Evolutionary conservation across 2,797 vertebrate species (phyloP), one percentile per base, ranked within the genome.

Genomic region (Manis crassicaudata): DNA sequence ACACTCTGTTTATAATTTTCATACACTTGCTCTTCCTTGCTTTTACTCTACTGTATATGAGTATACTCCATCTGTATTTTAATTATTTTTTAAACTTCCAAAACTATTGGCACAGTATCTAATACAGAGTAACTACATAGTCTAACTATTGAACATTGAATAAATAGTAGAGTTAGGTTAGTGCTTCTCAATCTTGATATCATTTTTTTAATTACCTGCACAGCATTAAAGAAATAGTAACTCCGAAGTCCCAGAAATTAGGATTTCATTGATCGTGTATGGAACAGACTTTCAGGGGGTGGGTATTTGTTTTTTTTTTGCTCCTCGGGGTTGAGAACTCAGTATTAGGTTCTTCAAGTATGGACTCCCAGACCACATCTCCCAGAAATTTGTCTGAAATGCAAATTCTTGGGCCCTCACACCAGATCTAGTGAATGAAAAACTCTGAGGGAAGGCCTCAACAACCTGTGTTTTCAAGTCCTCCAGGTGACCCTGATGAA

Each of bases 131-230:
- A 52, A 86, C 92, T 68, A 65, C 12, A 27, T 75, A 56, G 73
- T 70, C 90, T 73, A 94, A 92, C 56, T 40, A 9, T 58, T 86
- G 56, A 92, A 40, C 79, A 25, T 87, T n/a, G 10, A 94, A 43
- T 92, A 25, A 76, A 95, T 86, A 56, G 18, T 82, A 83, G 60
- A 63, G 90, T 84, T 94, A 81, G 7, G 32, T 77, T 40, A 65
- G 5, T 67, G 52, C 25, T 63, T 94, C 63, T 94, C 43, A 96
- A 83, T 94, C 92, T 89, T 96, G 90, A 97, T 97, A 97, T 70
- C 76, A 70, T 97, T 97, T 98, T 98, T 98, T 52, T n/a, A 85
- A 81, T 92, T 32, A 76, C 29, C 50, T 92, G 10, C 32, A 43
- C 50, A 92, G 4, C 50, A 75, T 81, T 92, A 88, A 92, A 88